phyloP scores from a whole-genome alignment of 2,888 invertebrate genomes.

The Scelioninae gen. 1 region DNA sequence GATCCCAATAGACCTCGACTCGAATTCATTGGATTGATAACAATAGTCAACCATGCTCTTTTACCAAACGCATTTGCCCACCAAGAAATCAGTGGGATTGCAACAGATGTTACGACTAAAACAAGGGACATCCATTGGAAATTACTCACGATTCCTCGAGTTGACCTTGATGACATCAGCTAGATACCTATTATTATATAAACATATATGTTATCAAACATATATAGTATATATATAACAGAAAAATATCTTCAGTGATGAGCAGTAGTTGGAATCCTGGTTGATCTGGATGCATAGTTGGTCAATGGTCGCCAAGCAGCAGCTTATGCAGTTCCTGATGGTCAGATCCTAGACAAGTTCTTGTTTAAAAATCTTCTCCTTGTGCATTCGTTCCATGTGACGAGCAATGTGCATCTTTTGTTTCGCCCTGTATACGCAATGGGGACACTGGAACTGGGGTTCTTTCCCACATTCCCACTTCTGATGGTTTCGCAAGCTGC shows the following conservation, averaged over 20 bases:
- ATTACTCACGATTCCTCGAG: slow-evolving; percentile 42
- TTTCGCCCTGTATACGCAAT: slow-evolving; percentile 84
- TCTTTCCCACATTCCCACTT: slow-evolving; percentile 85
- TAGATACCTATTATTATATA: neutral
- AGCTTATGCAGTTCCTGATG: slow-evolving; percentile 34
- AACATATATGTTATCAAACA: neutral
- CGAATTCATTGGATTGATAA: too few relatives aligned
- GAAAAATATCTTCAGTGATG: too few relatives aligned
- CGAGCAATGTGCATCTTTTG: slow-evolving; percentile 85
- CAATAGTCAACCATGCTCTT: too few relatives aligned
- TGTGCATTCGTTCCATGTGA: slow-evolving; percentile 85
- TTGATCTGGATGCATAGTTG: slow-evolving; percentile 18
- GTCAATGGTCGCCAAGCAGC: slow-evolving; percentile 16
- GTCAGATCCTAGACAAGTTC: slow-evolving; percentile 79
- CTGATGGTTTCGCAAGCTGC: slow-evolving; percentile 86
- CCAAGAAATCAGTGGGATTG: slow-evolving; percentile 2
- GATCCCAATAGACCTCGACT: slow-evolving; percentile 21
- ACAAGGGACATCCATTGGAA: slow-evolving; percentile 34
- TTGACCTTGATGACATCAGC: neutral
- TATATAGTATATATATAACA: too few relatives aligned
- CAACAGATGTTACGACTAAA: slow-evolving; percentile 21
- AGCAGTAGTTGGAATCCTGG: slow-evolving; percentile 41
- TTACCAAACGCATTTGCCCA: too few relatives aligned
- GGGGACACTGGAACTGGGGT: slow-evolving; percentile 84
- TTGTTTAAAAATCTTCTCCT: slow-evolving; percentile 84